Evolutionary conservation across 1,140 invertebrate genomes (phyloP).

Genomic region (Hylaeus anthracinus): DNA sequence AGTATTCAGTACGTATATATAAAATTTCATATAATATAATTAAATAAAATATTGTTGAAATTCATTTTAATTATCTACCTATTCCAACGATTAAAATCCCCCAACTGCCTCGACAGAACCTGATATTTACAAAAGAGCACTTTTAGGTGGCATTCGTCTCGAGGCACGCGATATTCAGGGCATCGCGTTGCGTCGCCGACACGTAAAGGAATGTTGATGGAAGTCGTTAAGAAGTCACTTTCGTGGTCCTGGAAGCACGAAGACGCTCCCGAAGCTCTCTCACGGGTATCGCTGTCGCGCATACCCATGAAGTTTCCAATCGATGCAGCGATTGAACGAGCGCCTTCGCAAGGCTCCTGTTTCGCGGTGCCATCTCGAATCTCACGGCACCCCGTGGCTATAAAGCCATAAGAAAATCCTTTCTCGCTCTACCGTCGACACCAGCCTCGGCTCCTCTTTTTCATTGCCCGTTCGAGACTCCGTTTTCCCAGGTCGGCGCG

Average conservation of each 20-base stretch:
- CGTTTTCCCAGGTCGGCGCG: constrained; percentile 7
- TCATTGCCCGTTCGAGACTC: background rate
- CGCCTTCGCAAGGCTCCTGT: constrained; percentile 24
- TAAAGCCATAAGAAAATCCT: background rate
- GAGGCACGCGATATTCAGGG: background rate
- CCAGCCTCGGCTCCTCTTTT: background rate
- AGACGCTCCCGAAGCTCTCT: constrained; percentile 1
- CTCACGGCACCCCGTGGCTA: background rate
- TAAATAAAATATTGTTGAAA: too few relatives aligned
- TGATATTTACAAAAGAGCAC: background rate
- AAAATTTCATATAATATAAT: too few relatives aligned
- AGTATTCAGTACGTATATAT: too few relatives aligned
- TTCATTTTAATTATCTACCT: too few relatives aligned
- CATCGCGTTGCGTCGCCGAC: constrained; percentile 10
- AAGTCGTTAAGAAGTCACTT: constrained; percentile 49
- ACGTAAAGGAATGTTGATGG: constrained; percentile 53
- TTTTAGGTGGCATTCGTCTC: background rate
- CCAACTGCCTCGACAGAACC: too few relatives aligned
- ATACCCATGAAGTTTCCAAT: constrained; percentile 23
- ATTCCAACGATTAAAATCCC: too few relatives aligned
- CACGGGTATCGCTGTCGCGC: background rate
- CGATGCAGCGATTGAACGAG: constrained; percentile 32
- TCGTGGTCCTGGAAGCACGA: background rate
- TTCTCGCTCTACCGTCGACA: background rate
- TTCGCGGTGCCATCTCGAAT: background rate